Base-by-base conservation (phyloP, 2,113 vertebrate genomes). In the Dasyprocta punctata region DNA sequence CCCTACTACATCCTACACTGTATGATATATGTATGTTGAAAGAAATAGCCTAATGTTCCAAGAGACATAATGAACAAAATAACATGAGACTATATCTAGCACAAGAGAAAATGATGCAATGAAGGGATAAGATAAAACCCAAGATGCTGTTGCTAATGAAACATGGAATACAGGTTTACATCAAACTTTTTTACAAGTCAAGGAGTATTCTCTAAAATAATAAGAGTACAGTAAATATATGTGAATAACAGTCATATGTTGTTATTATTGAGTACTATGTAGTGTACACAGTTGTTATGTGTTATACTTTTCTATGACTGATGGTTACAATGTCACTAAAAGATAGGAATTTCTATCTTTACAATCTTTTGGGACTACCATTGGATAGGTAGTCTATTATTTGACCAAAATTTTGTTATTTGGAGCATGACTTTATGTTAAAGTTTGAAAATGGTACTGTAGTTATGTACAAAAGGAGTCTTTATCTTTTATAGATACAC, bases 401-500 rank as follows among this genome's bases (percentile, higher is more conserved):
- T 3, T 28, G 73, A 65, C 3, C 2, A 8, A 36, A 78, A 61
- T 41, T 47, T 61, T 63, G 41, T 33, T 58, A 58, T 58, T 6
- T 56, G 22, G 47, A 38, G 33, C 7, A 56, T 88, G 13, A 75
- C 10, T 71, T 38, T 89, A 77, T 60, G 75, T 89, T 44, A 61
- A 47, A 77, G 33, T 63, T 33, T 95, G 26, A 75, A 61, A 93
- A 77, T 77, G 67, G n/a, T 93, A 93, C 20, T 54, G 17, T n/a
- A 17, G 38, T 71, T 86, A 41, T 86, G 1, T 60, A 93, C 56
- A 47, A 52, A 65, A 89, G 88, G 36, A 89, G 36, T 92, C 17
- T 30, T 77, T 58, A 86, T 49, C 36, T 90, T 89, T 94, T 38
- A 92, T 33, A 86, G 10, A 92, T 69, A 92, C 5, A 96, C 61